These are phyloP conservation scores for Stenodema calcarata DNA, from an alignment of 2,888 invertebrate genomes.

Conservation along the genomic window DNA sequence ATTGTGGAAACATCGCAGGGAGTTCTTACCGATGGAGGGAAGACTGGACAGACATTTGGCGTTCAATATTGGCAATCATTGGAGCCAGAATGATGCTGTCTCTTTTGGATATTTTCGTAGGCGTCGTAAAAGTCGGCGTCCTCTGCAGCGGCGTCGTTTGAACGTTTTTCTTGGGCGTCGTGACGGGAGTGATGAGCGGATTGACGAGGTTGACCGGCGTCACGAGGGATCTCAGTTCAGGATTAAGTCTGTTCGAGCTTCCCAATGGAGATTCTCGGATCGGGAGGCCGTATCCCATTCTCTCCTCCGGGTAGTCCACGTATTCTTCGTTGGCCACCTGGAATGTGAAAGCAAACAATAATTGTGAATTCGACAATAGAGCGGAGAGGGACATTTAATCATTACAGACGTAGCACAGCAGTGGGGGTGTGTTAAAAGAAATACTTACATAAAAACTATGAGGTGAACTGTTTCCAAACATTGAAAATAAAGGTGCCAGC, in stretches of 20 bases:
- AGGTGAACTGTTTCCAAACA: too few species aligned
- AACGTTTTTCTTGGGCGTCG: slow-evolving; percentile 25
- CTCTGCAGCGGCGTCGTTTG: slow-evolving; percentile 6
- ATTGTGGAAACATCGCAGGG: too few species aligned
- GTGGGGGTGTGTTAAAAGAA: too few species aligned
- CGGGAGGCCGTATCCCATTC: slow-evolving; percentile 42
- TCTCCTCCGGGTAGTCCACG: slow-evolving; percentile 52
- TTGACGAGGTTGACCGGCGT: background rate
- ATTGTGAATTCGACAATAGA: too few species aligned
- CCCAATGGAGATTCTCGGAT: slow-evolving; percentile 51
- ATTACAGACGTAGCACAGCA: too few species aligned
- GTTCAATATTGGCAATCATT: slow-evolving; percentile 51
- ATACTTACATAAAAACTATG: too few species aligned
- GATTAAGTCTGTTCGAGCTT: slow-evolving; percentile 34
- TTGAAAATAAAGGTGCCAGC: too few species aligned
- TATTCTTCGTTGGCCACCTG: slow-evolving; percentile 51
- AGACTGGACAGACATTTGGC: slow-evolving; percentile 28
- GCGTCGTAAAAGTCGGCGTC: slow-evolving; percentile 4
- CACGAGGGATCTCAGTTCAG: background rate
- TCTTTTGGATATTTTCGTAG: slow-evolving; percentile 48
- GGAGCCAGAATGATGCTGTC: slow-evolving; percentile 51
- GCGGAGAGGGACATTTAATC: too few species aligned
- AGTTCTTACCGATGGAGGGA: slow-evolving; percentile 14
- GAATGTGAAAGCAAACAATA: background rate
- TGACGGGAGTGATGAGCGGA: background rate